Base-by-base conservation (phyloP, 1,140 invertebrate species). In the Drosophila saltans region DNA sequence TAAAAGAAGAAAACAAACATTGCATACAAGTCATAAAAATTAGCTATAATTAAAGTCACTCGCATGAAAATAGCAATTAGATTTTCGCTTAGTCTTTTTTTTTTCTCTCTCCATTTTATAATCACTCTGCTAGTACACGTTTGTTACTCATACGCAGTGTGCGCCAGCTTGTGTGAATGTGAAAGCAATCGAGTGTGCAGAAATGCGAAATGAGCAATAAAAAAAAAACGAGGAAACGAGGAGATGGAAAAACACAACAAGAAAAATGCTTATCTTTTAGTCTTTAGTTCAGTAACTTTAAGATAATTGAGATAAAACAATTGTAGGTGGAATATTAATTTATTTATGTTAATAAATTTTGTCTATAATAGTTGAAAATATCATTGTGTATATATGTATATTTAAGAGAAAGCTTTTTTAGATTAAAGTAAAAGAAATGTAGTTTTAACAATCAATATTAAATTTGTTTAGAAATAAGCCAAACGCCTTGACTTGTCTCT, bases 21-120 rank as follows among this genome's bases (percentile, higher is more conserved):
- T 80, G 73, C 83, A 88, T 76, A 79, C 69, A 75, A 52, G 66
- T 69, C 80, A 80, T 88, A 89, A 86, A 86, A 89, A 81, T 80
- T 55, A 72, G 78, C 72, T 80, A 83, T 89, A 86, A 86, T 86
- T 86, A 80, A 80, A 88, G 69, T 30, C 65, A 78, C 80, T 88
- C 80, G 41, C 57, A 65, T 48, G 73, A 73, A 76, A 72, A 75
- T 24, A 64, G 82, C 75, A 79, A 79, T 85, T 85, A 79, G 66
- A 73, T 63, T 62, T 61, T 66, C 48, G 52, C 59, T 77, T 52
- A 52, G 45, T 52, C n/a, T 52, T 52, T 21, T 48, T 21, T 52
- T 26, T 1, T 2, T 52, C 7, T 24, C 2, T 8, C 7, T 48
- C 45, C 28, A 58, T 58, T 58, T 58, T 58, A 39, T 58, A 58